A percentile compares a stretch with the other conserved stretches of the same genome.
These are phyloP conservation scores for Hipposideros larvatus DNA, from an alignment of 2,797 vertebrate species.

Conservation along the genomic window DNA sequence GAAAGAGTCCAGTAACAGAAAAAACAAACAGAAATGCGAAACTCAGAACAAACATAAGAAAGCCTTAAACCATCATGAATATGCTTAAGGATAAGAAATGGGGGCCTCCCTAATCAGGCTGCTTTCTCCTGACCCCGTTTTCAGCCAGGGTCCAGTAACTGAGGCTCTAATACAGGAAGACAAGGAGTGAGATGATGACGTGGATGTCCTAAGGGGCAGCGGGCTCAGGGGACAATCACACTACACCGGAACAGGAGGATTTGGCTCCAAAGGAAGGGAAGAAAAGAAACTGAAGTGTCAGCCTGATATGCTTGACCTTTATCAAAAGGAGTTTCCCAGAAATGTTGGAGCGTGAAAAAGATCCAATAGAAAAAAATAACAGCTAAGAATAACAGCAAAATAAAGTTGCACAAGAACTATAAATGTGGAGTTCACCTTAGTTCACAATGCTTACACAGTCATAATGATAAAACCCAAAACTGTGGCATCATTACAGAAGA, in stretches of 20 bases:
- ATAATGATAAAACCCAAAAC: neutral
- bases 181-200: accelerated
- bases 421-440: neutral
- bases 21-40: neutral
- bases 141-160: neutral
- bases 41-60: neutral
- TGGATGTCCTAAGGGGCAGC: neutral
- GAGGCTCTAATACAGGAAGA: neutral
- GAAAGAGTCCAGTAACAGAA: neutral
- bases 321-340: neutral
- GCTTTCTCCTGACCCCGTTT: neutral
- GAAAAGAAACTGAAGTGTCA: neutral
- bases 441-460: neutral
- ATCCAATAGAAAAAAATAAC: neutral
- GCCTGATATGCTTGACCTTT: neutral
- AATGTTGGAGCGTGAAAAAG: neutral
- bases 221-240: neutral
- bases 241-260: neutral
- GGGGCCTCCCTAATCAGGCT: accelerated
- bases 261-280: neutral
- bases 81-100: neutral
- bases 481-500: neutral
- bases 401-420: neutral
- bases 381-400: neutral
- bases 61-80: neutral